phyloP scores from a whole-genome alignment of 2,113 vertebrate genomes.

The Eira barbara region DNA sequence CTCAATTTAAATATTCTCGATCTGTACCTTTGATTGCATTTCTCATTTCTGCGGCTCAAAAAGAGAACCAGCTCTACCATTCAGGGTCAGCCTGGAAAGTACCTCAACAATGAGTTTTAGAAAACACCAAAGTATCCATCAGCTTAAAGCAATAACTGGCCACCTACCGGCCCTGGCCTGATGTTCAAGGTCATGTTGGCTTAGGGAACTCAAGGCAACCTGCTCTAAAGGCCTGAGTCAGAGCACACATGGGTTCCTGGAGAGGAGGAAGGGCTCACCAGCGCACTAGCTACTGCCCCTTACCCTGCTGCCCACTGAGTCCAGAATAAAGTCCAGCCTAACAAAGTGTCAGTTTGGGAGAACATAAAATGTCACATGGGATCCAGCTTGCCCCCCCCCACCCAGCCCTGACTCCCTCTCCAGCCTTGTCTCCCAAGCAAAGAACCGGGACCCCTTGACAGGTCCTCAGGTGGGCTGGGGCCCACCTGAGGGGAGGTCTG shows the following conservation, averaged over 20 bases:
- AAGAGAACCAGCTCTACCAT: not conserved
- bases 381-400: rapidly evolving
- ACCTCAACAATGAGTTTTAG: not conserved
- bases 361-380: not conserved
- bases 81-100: not conserved
- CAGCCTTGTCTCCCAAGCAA: not conserved
- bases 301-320: not conserved
- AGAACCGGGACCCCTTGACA: not conserved
- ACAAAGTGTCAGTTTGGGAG: not conserved
- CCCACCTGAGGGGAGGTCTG: not conserved
- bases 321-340: not conserved
- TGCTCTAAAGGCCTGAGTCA: not conserved
- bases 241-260: not conserved
- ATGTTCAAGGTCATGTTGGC: not conserved
- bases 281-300: not conserved
- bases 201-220: not conserved
- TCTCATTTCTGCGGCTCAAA: not conserved
- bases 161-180: not conserved
- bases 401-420: not conserved
- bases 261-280: not conserved
- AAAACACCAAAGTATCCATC: not conserved
- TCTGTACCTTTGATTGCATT: not conserved
- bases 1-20: not conserved
- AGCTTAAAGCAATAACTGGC: not conserved
- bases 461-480: not conserved